A percentile compares a stretch with the other conserved stretches of the same genome.
These are phyloP conservation scores for Drosophila greeni DNA, from an alignment of 2,888 invertebrate genomes.

Conservation along the genomic window DNA sequence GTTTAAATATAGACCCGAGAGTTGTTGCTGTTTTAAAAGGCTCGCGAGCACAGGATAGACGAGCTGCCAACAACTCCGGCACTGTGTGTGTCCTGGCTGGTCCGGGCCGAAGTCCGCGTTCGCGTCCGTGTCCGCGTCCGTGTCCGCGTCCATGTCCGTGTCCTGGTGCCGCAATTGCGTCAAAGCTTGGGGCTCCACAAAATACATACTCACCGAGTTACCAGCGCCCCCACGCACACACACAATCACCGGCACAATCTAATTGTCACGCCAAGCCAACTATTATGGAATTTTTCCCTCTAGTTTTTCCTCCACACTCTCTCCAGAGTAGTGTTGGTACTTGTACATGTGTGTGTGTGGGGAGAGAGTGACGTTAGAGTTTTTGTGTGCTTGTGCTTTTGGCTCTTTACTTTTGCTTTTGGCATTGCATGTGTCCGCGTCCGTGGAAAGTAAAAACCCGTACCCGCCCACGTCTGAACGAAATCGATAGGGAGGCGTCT, in stretches of 20 bases:
- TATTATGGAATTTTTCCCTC: conserved; percentile 70
- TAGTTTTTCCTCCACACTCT: conserved; percentile 22
- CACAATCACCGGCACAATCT: conserved; percentile 47
- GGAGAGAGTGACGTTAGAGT: conserved; percentile 63
- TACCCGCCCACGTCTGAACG: conserved; percentile 20
- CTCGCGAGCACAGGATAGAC: neutral
- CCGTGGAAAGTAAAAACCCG: conserved; percentile 66
- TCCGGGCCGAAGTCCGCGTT: neutral
- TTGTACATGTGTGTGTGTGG: conserved; percentile 5
- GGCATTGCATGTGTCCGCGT: conserved; percentile 65
- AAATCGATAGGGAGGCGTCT: conserved; percentile 57
- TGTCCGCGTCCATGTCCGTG: conserved; percentile 21
- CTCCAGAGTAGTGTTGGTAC: conserved; percentile 2
- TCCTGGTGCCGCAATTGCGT: conserved; percentile 68
- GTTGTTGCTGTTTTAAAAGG: conserved; percentile 55
- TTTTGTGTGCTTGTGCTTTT: conserved; percentile 40
- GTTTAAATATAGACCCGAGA: conserved; percentile 68
- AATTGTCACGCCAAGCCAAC: conserved; percentile 74
- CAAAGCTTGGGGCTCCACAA: conserved; percentile 42
- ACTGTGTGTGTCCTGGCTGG: neutral
- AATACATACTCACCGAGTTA: conserved; percentile 18
- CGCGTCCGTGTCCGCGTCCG: conserved; percentile 38
- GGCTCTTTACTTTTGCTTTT: conserved; percentile 60
- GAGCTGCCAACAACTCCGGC: neutral
- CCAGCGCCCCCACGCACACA: conserved; percentile 22